phyloP scores from a whole-genome alignment of 2,113 vertebrate genomes.

The Myotis davidii region DNA sequence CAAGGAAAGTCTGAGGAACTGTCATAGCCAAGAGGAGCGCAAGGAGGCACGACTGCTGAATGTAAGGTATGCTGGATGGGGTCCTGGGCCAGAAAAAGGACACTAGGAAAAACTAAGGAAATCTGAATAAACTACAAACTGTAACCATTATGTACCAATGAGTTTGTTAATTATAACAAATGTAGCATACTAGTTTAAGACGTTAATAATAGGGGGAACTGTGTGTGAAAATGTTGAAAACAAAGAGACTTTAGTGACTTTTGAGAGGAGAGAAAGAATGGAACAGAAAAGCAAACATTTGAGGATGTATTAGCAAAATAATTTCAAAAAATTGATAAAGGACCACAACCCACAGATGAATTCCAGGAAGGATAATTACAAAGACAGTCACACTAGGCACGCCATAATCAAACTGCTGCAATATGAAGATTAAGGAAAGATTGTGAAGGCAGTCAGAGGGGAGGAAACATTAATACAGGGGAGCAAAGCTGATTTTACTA shows the following conservation, averaged over 20 bases:
- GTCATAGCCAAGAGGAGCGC: not conserved
- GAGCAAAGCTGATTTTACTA: not conserved
- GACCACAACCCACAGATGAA: not conserved
- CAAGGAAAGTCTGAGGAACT: not conserved
- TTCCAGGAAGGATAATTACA: not conserved
- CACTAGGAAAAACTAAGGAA: not conserved
- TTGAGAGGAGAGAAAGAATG: not conserved
- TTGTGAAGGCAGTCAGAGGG: not conserved
- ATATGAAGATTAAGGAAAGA: not conserved
- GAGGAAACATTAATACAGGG: not conserved
- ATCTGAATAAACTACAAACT: not conserved
- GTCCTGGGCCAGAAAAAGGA: not conserved
- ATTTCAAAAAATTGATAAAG: slow-evolving; percentile 15
- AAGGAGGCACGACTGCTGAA: not conserved
- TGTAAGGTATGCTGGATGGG: too few relatives aligned
- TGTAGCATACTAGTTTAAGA: not conserved
- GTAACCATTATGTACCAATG: not conserved
- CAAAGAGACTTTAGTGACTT: not conserved
- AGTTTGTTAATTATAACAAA: not conserved
- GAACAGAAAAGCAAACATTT: not conserved
- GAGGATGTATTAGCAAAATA: not conserved
- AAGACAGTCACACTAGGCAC: not conserved
- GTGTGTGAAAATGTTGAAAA: not conserved
- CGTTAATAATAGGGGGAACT: not conserved
- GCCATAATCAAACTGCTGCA: not conserved